Evolutionary conservation across 1,140 invertebrate genomes (phyloP), one percentile per base, ranked within the genome.

Genomic region (Trissolcus basalis): DNA sequence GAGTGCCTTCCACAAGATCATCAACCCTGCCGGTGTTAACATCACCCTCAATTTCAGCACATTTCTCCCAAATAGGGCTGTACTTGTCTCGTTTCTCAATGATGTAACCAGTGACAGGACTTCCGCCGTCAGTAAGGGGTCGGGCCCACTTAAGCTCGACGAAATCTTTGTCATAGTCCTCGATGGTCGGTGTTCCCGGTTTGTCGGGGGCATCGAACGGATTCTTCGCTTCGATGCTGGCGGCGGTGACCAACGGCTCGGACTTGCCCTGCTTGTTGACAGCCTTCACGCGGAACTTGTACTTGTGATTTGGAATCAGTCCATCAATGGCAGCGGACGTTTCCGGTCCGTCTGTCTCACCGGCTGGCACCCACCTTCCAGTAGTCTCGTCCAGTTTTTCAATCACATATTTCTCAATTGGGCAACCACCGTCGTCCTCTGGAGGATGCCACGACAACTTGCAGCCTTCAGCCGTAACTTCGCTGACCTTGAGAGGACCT

Each of bases 1-100:
- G 93, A 65, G 94, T 94, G 10, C 97, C 97, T 89, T 97, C 95
- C 60, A 95, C 94, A 0, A 99, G 90, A 82, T 96, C 94, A 12
- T 94, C 92, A 2, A 99, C 95, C 82, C 92, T 94, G 4, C 94
- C 95, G 49, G 90, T 92, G 19, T 94, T 94, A 12, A 93, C 92
- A 82, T 98, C 94, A 49, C 95, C 96, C 45, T 93, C 92, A 68
- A 96, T 91, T 87, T 96, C 92, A 15, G 93, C 93, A 87, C 94
- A 96, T 82, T 95, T 94, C 83, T 96, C 94, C 96, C 96, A 96
- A 55, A 93, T 93, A 6, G 93, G 94, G 85, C 91, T 93, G 83
- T 94, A 96, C 83, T 96, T 95, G 82, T 98, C 96, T 79, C 96
- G 94, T 90, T 98, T 99, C 85, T 99, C 98, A 87, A 99, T 96